Percentiles rank a stretch among this genome's conserved stretches.
These are phyloP conservation scores for Drosophila yakuba DNA, from an alignment of 1,140 invertebrate species.

Conservation along the genomic window DNA sequence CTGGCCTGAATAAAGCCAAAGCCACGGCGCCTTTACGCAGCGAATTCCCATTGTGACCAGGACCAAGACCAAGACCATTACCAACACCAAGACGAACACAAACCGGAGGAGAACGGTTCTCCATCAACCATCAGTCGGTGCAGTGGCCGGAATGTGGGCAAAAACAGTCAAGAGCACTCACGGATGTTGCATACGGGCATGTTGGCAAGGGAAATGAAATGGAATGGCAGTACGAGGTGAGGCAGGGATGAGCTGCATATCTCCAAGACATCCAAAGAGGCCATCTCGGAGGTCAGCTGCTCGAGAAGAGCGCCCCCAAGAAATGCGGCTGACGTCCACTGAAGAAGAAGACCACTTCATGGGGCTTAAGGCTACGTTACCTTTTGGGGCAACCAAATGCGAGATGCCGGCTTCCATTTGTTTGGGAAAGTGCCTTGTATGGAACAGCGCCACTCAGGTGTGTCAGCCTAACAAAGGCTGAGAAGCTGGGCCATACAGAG, in stretches of 20 bases:
- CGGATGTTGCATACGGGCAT: conserved; percentile 10
- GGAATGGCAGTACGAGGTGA: neutral
- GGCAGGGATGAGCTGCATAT: conserved; percentile 1
- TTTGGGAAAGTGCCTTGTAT: conserved; percentile 46
- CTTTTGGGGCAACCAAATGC: conserved; percentile 3
- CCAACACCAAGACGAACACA: too few species aligned
- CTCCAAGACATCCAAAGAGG: conserved; percentile 22
- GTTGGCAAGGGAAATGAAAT: neutral
- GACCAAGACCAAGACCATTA: too few species aligned
- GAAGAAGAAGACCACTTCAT: conserved; percentile 40
- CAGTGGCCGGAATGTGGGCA: conserved; percentile 36
- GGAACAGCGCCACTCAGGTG: conserved; percentile 60
- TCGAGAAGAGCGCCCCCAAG: conserved; percentile 27
- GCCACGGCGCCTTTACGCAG: conserved; percentile 37
- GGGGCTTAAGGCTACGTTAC: conserved; percentile 5
- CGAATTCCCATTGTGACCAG: conserved; percentile 39
- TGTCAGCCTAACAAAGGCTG: conserved; percentile 43
- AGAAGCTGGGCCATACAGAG: conserved; percentile 10
- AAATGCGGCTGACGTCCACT: conserved; percentile 40
- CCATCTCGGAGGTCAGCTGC: conserved; percentile 31
- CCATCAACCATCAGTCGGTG: conserved; percentile 15
- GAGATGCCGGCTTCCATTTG: conserved; percentile 40
- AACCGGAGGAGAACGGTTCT: conserved; percentile 29
- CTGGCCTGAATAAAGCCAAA: conserved; percentile 34
- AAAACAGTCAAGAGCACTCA: conserved; percentile 46